Conservation (phyloP, 2,888 invertebrate species). For the Cerastis leucographa region DNA sequence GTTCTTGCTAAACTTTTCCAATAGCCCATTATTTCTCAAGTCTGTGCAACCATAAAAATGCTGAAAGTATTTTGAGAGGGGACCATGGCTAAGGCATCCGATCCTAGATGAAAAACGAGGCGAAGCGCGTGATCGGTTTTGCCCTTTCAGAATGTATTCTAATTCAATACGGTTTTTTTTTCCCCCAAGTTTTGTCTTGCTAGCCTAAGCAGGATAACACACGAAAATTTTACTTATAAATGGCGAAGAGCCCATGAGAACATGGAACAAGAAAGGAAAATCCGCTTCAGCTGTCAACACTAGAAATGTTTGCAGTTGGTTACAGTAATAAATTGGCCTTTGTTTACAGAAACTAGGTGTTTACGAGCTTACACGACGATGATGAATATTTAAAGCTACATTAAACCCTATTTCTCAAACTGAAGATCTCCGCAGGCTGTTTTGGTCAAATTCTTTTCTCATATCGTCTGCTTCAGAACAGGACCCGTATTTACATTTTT, state of each 20-base stretch:
- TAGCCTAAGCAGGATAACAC: not conserved
- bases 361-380: not conserved
- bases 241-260: not conserved
- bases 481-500: no score
- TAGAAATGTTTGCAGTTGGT: constrained; percentile 1
- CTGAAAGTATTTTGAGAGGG: constrained; percentile 2
- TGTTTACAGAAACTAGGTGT: constrained; percentile 21
- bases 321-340: not conserved
- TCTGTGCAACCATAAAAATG: constrained; percentile 4
- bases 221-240: not conserved
- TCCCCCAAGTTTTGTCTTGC: not conserved
- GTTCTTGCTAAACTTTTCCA: constrained; percentile 2
- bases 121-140: not conserved
- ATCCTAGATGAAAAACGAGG: not conserved
- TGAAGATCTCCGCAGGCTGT: not conserved
- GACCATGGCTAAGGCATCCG: not conserved
- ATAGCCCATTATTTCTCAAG: not conserved
- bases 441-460: not conserved
- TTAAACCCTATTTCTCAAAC: not conserved
- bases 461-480: not conserved
- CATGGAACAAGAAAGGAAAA: not conserved
- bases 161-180: not conserved
- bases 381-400: constrained; percentile 19
- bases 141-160: not conserved
- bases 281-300: constrained; percentile 3